Evolutionary conservation across 2,113 vertebrate genomes (phyloP).

Genomic region (Bungarus multicinctus): DNA sequence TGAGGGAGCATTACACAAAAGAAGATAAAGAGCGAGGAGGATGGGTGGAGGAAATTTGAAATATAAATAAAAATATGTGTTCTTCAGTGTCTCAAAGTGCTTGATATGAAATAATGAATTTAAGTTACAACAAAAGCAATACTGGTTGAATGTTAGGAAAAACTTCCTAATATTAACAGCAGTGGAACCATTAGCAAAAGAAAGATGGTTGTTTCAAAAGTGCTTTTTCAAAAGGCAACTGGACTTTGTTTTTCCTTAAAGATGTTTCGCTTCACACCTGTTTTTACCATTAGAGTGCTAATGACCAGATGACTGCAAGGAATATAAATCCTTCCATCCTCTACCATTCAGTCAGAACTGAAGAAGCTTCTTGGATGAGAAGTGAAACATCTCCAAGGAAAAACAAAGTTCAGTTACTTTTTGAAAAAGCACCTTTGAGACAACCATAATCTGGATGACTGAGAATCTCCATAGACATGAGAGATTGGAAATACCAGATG

Average conservation of each 20-base stretch:
- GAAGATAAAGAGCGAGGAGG: not conserved
- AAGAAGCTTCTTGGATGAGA: not conserved
- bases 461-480: not conserved
- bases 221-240: not conserved
- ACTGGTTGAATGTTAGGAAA: not conserved
- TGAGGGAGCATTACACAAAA: not conserved
- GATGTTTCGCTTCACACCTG: not conserved
- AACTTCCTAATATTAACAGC: not conserved
- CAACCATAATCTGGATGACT: not conserved
- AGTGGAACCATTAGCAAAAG: not conserved
- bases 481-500: not conserved
- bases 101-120: not conserved
- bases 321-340: not conserved
- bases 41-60: not conserved
- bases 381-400: not conserved
- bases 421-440: not conserved
- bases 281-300: not conserved
- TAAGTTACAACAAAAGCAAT: not conserved
- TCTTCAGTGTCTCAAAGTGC: not conserved
- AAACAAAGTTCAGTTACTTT: not conserved
- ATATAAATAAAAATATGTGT: not conserved
- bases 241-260: not conserved
- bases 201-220: not conserved
- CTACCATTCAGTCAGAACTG: not conserved
- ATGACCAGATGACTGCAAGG: not conserved